A percentile compares a stretch with the other conserved stretches of the same genome.
Evolutionary conservation across 2,113 vertebrate genomes (phyloP).

Genomic region (Edolisoma coerulescens): DNA sequence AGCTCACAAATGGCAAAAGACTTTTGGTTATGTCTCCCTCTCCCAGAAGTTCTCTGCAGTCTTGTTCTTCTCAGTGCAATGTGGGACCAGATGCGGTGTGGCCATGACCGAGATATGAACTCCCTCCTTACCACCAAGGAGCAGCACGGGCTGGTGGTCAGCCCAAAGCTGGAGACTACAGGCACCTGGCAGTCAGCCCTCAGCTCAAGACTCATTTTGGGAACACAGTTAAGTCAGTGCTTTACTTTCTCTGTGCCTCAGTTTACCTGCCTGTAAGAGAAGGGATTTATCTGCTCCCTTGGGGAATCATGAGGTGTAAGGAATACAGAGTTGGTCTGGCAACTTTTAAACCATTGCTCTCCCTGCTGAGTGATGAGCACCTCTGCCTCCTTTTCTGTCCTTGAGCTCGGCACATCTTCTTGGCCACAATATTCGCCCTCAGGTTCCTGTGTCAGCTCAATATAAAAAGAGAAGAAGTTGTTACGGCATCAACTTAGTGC

Average conservation of each 20-base stretch:
- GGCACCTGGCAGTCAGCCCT: not conserved
- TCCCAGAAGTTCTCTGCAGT: not conserved
- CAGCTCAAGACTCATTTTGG: not conserved
- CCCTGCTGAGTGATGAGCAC: not conserved
- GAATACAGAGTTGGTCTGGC: not conserved
- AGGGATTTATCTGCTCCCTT: not conserved
- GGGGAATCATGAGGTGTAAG: not conserved
- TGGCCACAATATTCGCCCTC: not conserved
- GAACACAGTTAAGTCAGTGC: not conserved
- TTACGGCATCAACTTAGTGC: slow-evolving; percentile 20
- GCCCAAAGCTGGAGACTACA: not conserved
- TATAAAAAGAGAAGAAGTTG: slow-evolving; percentile 2
- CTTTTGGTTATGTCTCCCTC: not conserved
- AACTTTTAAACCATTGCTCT: not conserved
- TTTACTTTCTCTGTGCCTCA: not conserved
- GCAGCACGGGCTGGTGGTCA: not conserved
- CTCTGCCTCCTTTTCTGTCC: not conserved
- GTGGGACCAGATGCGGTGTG: not conserved
- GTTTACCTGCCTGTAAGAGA: not conserved
- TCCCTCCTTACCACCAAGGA: not conserved
- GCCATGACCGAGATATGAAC: not conserved
- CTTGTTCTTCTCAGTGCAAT: not conserved
- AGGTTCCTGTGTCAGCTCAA: not conserved
- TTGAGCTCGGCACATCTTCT: not conserved
- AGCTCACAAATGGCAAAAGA: not conserved